phyloP scores from a whole-genome alignment of 2,797 vertebrate species.

The Lepilemur ruficaudatus region DNA sequence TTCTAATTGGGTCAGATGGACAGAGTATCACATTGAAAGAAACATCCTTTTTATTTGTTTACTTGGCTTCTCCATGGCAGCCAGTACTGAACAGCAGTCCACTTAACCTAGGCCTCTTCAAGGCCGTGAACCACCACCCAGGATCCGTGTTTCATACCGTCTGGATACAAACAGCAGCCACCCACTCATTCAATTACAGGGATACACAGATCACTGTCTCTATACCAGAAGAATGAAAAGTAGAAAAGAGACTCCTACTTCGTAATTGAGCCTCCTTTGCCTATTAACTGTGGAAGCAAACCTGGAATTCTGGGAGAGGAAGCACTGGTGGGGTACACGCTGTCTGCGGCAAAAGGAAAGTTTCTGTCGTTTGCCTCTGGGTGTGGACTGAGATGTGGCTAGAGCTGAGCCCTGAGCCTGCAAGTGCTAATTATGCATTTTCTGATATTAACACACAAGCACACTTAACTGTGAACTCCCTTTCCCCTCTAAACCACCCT shows the following conservation, averaged over 20 bases:
- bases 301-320: background rate
- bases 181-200: background rate
- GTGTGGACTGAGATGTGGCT: background rate
- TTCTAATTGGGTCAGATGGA: background rate
- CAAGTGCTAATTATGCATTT: conserved; percentile 52
- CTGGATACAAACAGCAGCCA: background rate
- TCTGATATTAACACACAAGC: conserved; percentile 44
- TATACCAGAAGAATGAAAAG: background rate
- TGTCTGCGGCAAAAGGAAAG: background rate
- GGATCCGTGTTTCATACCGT: background rate
- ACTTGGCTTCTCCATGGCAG: background rate
- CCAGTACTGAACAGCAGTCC: background rate
- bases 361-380: background rate
- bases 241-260: background rate
- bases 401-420: background rate
- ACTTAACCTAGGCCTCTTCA: background rate
- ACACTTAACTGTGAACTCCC: background rate
- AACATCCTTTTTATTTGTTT: background rate
- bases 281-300: background rate
- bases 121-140: background rate
- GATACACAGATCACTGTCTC: background rate
- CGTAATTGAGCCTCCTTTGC: background rate
- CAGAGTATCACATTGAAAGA: conserved; percentile 4
- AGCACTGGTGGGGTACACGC: background rate
- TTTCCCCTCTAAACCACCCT: conserved; percentile 35